These are phyloP conservation scores for Cerastis leucographa DNA, from an alignment of 2,888 invertebrate genomes.

Conservation along the genomic window DNA sequence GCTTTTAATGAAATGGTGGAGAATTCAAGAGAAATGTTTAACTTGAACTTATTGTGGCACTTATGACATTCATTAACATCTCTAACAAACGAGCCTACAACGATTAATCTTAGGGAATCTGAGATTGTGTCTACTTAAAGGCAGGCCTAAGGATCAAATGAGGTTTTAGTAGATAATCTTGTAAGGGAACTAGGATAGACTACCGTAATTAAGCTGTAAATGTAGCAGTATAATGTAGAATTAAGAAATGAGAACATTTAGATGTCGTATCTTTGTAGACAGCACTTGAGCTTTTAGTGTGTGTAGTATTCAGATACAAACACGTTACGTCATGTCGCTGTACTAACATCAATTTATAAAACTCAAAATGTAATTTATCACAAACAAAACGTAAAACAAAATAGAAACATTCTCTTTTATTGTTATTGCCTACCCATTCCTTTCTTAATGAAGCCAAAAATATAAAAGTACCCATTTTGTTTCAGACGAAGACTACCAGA, in stretches of 20 bases:
- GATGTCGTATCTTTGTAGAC: neutral
- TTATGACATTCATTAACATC: neutral
- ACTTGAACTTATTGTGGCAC: slow-evolving; percentile 8
- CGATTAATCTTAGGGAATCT: neutral
- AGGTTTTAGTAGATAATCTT: slow-evolving; percentile 8
- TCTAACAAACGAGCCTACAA: neutral
- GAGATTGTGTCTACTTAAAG: neutral
- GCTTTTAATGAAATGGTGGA: slow-evolving; percentile 15
- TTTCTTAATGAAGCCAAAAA: slow-evolving; percentile 46
- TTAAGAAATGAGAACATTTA: neutral
- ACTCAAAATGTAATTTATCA: slow-evolving; percentile 17
- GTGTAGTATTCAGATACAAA: neutral
- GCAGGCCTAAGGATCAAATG: neutral
- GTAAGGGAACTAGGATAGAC: neutral
- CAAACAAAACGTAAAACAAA: slow-evolving; percentile 30
- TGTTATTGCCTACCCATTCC: slow-evolving; percentile 41
- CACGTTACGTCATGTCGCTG: neutral
- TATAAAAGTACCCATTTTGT: slow-evolving; percentile 49
- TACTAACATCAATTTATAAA: slow-evolving; percentile 19
- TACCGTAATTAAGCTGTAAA: neutral
- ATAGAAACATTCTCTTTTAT: slow-evolving; percentile 46
- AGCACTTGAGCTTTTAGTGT: neutral
- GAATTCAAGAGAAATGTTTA: neutral
- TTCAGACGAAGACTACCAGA: slow-evolving; percentile 92
- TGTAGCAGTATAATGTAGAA: slow-evolving; percentile 11